Evolutionary conservation across 2,113 vertebrate genomes (phyloP), one percentile per base, ranked within the genome.

Genomic region (Microcebus murinus): DNA sequence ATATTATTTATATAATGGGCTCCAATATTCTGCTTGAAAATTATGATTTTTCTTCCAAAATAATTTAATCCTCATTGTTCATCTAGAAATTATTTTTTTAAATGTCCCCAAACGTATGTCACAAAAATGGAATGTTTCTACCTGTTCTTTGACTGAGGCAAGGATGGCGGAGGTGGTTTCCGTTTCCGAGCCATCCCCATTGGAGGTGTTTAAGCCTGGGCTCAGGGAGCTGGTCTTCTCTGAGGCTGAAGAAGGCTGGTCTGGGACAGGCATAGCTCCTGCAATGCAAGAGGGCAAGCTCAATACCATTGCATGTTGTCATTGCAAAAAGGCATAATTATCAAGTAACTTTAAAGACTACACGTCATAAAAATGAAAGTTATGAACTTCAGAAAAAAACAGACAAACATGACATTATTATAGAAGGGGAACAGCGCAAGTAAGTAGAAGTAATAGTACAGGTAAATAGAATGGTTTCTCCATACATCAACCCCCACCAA

Each of bases 81-180:
- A 84, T 15, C 1, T 4, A 3, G 25, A 70, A 67, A 29, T 1
- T 17, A 34, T 7, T 48, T 70, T 76, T 68, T 13, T 2, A 12
- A 55, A 63, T 4, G 23, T 10, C 3, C n/a, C 31, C n/a, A 50
- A 20, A 48, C 3, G 3, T 8, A 63, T 11, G 4, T 55, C 27
- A 83, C 31, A 76, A 52, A 70, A 86, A 68, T 6, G 29, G 36
- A 68, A 90, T 13, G 61, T 59, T 52, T 95, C 83, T 99, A 99
- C 99, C 99, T 99, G 99, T 98, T 99, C 99, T 98, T 99, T 99
- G 95, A 99, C 99, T 0, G 99, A 99, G 50, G 99, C 99, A 2
- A 99, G 99, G 97, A 99, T 99, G 96, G 99, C 99, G 17, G 99
- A 99, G 74, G 99, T 99, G 71, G 99, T 99, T 98, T 99, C 99